phyloP scores from a whole-genome alignment of 1,140 invertebrate species.

The Micrasema longulum region DNA sequence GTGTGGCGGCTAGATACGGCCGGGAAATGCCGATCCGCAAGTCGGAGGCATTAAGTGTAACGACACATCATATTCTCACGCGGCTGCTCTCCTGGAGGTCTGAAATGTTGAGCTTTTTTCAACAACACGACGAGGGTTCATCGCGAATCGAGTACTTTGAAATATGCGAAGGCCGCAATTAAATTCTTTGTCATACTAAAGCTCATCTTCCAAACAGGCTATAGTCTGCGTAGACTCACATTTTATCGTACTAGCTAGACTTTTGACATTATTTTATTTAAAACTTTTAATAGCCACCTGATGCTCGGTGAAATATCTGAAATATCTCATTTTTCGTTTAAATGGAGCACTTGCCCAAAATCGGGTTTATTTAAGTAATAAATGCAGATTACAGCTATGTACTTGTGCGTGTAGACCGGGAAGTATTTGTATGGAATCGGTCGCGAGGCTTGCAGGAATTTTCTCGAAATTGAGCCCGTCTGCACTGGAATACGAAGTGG shows the following conservation, averaged over 20 bases:
- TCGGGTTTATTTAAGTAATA: no score
- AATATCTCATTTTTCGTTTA: no score
- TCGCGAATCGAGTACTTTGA: neutral
- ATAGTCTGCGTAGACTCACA: no score
- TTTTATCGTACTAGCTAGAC: no score
- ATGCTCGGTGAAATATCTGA: no score
- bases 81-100: conserved; percentile 12
- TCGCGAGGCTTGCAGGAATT: conserved; percentile 16
- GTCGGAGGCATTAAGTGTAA: conserved; percentile 1
- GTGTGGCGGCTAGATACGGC: conserved; percentile 32
- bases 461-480: conserved; percentile 29
- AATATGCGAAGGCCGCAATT: conserved; percentile 4
- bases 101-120: conserved; percentile 1
- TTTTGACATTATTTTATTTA: no score
- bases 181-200: conserved; percentile 14
- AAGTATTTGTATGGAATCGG: conserved; percentile 2
- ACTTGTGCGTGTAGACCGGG: conserved; percentile 17
- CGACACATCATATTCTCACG: conserved; percentile 26
- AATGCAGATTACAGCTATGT: neutral
- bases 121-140: neutral
- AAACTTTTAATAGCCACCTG: no score
- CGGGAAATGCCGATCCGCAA: conserved; percentile 8
- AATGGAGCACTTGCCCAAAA: no score
- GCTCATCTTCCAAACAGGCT: no score
- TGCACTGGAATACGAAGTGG: conserved; percentile 16